Conservation (phyloP, 2,888 invertebrate genomes). For the Meloe dianella region DNA sequence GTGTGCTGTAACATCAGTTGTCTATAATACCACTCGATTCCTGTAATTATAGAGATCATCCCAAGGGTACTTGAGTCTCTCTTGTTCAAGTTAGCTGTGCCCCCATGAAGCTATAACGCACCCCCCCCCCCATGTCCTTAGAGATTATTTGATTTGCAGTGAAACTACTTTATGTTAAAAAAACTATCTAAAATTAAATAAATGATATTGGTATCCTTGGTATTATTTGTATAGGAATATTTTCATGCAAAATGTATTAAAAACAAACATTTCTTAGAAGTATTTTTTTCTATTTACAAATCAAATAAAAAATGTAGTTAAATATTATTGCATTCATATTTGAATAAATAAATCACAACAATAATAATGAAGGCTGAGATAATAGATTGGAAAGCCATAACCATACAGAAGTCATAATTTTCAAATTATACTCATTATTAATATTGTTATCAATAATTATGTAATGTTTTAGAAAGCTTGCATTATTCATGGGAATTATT, state of each 20-base stretch:
- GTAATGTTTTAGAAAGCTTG: neutral
- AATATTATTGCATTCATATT: neutral
- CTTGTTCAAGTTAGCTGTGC: too few relatives aligned
- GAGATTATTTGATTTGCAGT: too few relatives aligned
- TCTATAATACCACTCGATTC: neutral
- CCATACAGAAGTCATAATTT: neutral
- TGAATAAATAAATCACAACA: neutral
- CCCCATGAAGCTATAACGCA: too few relatives aligned
- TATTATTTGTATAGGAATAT: neutral
- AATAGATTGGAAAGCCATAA: neutral
- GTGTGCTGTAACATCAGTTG: neutral
- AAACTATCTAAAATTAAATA: neutral
- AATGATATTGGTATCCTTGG: neutral
- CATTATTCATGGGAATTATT: neutral
- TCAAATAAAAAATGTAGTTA: neutral
- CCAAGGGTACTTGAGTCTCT: too few relatives aligned
- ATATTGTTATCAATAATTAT: neutral
- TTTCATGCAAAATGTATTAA: neutral
- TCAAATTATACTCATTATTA: neutral
- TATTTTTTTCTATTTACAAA: neutral
- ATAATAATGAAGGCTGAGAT: neutral
- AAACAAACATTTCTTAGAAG: neutral
- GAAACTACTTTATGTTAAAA: neutral
- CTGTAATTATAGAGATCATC: neutral
- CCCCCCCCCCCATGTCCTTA: too few relatives aligned